Conservation (phyloP, 2,888 invertebrate genomes). For the Andrena praecox region DNA sequence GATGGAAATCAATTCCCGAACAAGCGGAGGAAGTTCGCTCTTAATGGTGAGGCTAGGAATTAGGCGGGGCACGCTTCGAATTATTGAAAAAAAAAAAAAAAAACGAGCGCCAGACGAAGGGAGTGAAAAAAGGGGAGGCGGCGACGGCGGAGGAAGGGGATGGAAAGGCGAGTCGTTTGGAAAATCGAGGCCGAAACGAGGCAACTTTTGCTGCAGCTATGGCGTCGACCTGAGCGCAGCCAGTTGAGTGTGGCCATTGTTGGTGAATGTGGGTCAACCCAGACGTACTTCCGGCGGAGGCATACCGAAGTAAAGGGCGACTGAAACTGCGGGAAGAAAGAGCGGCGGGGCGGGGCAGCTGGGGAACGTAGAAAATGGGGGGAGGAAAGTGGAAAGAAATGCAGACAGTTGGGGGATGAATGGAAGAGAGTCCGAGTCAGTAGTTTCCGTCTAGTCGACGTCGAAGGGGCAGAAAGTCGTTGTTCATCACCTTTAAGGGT, state of each 20-base stretch:
- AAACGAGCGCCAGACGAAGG: conserved; percentile 18
- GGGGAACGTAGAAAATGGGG: conserved; percentile 19
- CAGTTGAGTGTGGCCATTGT: conserved; percentile 77
- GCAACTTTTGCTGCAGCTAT: conserved; percentile 58
- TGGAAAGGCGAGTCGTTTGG: conserved; percentile 38
- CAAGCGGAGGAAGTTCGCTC: conserved; percentile 32
- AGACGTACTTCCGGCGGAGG: conserved; percentile 74
- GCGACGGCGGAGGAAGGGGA: neutral
- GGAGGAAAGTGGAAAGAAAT: conserved; percentile 40
- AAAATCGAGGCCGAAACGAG: conserved; percentile 60
- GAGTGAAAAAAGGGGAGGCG: neutral
- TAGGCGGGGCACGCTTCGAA: conserved; percentile 38
- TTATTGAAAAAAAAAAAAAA: conserved; percentile 56
- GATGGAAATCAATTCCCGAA: conserved; percentile 42
- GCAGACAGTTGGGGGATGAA: conserved; percentile 20
- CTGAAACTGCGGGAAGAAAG: conserved; percentile 45
- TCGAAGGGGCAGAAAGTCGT: conserved; percentile 39
- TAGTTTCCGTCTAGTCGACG: conserved; percentile 69
- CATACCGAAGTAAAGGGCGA: conserved; percentile 53
- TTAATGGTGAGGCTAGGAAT: conserved; percentile 31
- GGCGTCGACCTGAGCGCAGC: conserved; percentile 63
- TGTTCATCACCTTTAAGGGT: conserved; percentile 68
- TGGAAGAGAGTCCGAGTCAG: conserved; percentile 10
- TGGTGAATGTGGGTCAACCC: conserved; percentile 77
- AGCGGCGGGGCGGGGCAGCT: conserved; percentile 22